Conservation (phyloP, 2,888 invertebrate genomes). For the Euzophera pinguis region DNA sequence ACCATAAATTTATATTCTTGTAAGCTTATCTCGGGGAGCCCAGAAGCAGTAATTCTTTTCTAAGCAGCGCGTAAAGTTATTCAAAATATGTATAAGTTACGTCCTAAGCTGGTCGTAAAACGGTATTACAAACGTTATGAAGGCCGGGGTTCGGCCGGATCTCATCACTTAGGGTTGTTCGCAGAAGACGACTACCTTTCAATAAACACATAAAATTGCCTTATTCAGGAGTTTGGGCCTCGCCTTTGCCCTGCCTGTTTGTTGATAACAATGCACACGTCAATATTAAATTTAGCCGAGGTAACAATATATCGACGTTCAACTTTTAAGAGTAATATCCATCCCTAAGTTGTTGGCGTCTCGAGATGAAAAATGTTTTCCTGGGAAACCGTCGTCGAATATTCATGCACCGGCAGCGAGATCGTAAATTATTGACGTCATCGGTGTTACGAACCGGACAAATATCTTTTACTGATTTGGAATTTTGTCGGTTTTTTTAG, state of each 20-base stretch:
- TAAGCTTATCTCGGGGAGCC: slow-evolving; percentile 48
- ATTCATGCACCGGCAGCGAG: slow-evolving; percentile 52
- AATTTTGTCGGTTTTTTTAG: slow-evolving; percentile 18
- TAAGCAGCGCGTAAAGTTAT: slow-evolving; percentile 67
- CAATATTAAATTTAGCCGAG: slow-evolving; percentile 61
- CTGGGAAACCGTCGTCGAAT: slow-evolving; percentile 51
- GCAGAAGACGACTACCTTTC: slow-evolving; percentile 61
- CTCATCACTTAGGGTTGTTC: slow-evolving; percentile 70
- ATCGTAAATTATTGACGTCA: slow-evolving; percentile 58
- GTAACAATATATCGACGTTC: slow-evolving; percentile 61
- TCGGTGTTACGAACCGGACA: slow-evolving; percentile 38
- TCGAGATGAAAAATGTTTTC: slow-evolving; percentile 58
- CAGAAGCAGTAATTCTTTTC: slow-evolving; percentile 59
- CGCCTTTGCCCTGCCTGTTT: slow-evolving; percentile 35
- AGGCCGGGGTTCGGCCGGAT: slow-evolving; percentile 67
- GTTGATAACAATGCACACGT: slow-evolving; percentile 57
- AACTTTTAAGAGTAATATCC: slow-evolving; percentile 64
- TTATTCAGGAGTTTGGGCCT: slow-evolving; percentile 45
- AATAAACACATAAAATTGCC: slow-evolving; percentile 68
- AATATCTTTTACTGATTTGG: slow-evolving; percentile 34
- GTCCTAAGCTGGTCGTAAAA: slow-evolving; percentile 73
- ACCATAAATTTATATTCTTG: slow-evolving; percentile 31
- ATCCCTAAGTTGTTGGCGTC: slow-evolving; percentile 43
- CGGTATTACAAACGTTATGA: slow-evolving; percentile 73
- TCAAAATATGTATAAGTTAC: slow-evolving; percentile 75